Evolutionary conservation across 2,888 invertebrate genomes (phyloP).

Genomic region (Synanthedon tipuliformis): DNA sequence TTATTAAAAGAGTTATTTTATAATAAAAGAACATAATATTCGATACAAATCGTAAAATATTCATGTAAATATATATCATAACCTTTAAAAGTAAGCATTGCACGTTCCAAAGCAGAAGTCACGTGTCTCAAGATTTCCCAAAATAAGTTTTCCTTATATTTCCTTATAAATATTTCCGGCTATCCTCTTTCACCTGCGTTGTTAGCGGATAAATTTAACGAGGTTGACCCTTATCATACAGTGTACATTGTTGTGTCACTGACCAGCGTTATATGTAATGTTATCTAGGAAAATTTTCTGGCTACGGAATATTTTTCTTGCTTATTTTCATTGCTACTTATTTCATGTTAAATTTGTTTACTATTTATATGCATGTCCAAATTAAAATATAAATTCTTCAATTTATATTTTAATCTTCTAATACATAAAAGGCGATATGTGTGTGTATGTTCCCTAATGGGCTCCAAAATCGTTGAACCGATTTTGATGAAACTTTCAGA

Average conservation of each 20-base stretch:
- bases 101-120: background rate
- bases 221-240: conserved; percentile 40
- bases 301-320: conserved; percentile 14
- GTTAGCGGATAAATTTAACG: conserved; percentile 35
- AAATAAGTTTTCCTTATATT: background rate
- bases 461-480: no score
- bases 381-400: no score
- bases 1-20: no score
- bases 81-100: background rate
- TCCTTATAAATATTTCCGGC: background rate
- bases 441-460: no score
- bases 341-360: background rate
- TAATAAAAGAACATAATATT: no score
- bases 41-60: no score
- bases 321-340: background rate
- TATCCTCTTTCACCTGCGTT: conserved; percentile 2
- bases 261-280: conserved; percentile 27
- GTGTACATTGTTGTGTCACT: conserved; percentile 22
- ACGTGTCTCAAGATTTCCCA: background rate
- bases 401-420: no score
- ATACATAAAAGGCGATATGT: no score
- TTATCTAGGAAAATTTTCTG: conserved; percentile 22
- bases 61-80: background rate
- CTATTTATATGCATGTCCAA: no score
- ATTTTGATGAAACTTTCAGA: no score